Evolutionary conservation across 2,113 vertebrate genomes (phyloP).

Genomic region (Ciconia stormi): DNA sequence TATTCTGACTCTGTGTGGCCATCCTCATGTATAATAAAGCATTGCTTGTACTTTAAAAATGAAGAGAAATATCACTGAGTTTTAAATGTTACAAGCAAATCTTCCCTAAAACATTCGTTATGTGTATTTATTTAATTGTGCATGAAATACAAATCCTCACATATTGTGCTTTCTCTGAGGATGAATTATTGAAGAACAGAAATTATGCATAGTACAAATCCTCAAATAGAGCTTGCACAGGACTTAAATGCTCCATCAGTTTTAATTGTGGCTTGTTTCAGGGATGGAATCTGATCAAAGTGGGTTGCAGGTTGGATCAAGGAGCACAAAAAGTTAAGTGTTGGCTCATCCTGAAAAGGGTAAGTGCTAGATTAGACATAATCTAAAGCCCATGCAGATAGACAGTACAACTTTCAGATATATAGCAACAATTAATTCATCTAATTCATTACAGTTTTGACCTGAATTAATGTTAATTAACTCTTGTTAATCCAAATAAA

Average conservation of each 20-base stretch:
- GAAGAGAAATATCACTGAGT: neutral
- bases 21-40: neutral
- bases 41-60: neutral
- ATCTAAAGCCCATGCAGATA: neutral
- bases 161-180: neutral
- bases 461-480: neutral
- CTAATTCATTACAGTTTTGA: neutral
- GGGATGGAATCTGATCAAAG: neutral
- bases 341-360: neutral
- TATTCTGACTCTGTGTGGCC: neutral
- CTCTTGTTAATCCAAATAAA: neutral
- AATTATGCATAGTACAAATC: neutral
- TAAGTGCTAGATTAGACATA: neutral
- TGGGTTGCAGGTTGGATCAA: neutral
- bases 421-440: neutral
- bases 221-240: neutral
- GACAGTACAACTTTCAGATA: neutral
- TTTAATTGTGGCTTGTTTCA: neutral
- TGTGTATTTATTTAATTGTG: neutral
- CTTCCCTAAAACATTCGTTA: neutral
- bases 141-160: neutral
- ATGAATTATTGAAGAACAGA: neutral
- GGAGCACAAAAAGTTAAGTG: neutral
- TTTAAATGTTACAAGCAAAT: neutral
- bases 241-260: neutral